Evolutionary conservation across 2,888 invertebrate genomes (phyloP).

Genomic region (Plebejus argus): DNA sequence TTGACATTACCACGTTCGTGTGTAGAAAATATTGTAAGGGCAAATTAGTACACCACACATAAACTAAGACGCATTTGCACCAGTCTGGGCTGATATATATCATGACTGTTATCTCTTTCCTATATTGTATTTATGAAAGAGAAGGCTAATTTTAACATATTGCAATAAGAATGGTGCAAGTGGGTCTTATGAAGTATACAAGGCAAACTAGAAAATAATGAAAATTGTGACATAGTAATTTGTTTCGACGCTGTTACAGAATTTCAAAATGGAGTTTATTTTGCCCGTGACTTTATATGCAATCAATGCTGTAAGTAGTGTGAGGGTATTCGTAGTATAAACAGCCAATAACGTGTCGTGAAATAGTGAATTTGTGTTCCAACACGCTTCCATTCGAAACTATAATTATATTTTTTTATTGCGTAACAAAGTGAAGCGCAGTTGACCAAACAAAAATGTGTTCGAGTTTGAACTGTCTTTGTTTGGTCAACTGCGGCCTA

Average conservation of each 20-base stretch:
- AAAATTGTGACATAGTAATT: constrained; percentile 6
- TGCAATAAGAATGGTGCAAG: not conserved
- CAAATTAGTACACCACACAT: not conserved
- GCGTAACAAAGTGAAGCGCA: constrained; percentile 20
- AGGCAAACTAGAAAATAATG: constrained; percentile 6
- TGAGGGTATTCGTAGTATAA: constrained; percentile 15
- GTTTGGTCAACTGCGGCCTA: not conserved
- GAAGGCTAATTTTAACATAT: not conserved
- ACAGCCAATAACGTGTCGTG: constrained; percentile 23
- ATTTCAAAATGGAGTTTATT: not conserved
- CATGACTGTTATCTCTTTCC: not conserved
- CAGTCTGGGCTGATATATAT: not conserved
- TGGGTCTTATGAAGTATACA: not conserved
- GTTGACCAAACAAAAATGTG: not conserved
- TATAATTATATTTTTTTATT: constrained; percentile 31
- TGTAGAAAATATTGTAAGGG: not conserved
- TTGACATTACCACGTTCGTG: not conserved
- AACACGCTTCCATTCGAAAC: constrained; percentile 30
- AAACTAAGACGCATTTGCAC: not conserved
- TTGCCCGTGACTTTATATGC: not conserved
- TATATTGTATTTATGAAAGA: not conserved
- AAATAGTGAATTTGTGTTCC: constrained; percentile 30
- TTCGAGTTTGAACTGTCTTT: not conserved
- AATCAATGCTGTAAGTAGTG: constrained; percentile 2
- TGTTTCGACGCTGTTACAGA: not conserved